Conservation (phyloP, 2,888 invertebrate genomes). For the Leucophenga montana region DNA sequence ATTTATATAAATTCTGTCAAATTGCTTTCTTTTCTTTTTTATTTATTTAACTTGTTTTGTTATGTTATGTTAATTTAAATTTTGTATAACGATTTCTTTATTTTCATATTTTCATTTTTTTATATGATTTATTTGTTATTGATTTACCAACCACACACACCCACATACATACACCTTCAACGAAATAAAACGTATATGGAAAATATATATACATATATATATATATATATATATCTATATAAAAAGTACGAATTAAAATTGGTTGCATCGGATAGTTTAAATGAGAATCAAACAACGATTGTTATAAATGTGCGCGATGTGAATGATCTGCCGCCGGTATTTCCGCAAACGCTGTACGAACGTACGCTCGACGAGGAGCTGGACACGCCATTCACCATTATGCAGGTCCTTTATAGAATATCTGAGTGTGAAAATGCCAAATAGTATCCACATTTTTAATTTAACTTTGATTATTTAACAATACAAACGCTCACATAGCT, state of each 20-base stretch:
- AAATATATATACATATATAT: too few species aligned
- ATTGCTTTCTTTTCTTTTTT: conserved; percentile 14
- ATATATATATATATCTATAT: conserved; percentile 7
- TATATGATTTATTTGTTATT: background rate
- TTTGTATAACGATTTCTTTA: conserved; percentile 37
- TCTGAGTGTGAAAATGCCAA: conserved; percentile 30
- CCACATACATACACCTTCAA: background rate
- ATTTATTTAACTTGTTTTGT: conserved; percentile 31
- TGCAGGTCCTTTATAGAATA: conserved; percentile 80
- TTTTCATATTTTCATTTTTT: conserved; percentile 25
- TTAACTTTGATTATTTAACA: conserved; percentile 21
- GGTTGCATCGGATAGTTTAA: conserved; percentile 91
- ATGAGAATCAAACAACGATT: conserved; percentile 89
- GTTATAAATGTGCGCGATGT: conserved; percentile 88
- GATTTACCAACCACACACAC: background rate
- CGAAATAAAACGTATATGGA: background rate
- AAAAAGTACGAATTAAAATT: conserved; percentile 87
- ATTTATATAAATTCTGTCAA: too few species aligned
- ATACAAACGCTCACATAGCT: conserved; percentile 36
- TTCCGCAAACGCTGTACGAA: conserved; percentile 81
- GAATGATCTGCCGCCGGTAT: conserved; percentile 91
- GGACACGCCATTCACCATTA: conserved; percentile 81
- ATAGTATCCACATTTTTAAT: background rate
- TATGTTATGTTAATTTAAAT: conserved; percentile 33
- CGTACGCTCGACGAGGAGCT: conserved; percentile 85